These are phyloP conservation scores for Drosophila sproati DNA, from an alignment of 1,140 invertebrate species.

Conservation along the genomic window DNA sequence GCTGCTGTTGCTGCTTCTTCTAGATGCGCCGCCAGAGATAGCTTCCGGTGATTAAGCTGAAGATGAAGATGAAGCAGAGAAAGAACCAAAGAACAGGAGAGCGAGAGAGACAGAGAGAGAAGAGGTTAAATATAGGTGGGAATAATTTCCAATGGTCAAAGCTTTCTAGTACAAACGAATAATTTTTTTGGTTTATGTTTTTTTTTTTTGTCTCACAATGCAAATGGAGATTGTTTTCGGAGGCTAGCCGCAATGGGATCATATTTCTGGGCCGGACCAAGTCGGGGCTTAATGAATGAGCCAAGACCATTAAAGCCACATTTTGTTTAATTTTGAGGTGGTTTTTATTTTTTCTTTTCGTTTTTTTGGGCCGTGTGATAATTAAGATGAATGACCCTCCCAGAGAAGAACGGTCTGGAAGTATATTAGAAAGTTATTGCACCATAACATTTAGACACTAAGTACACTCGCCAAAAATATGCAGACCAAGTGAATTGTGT, in stretches of 20 bases:
- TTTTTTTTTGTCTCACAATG: constrained; percentile 45
- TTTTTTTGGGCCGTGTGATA: constrained; percentile 67
- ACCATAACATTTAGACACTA: constrained; percentile 59
- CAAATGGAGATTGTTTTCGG: constrained; percentile 69
- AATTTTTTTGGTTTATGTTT: constrained; percentile 40
- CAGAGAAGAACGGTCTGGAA: constrained; percentile 3
- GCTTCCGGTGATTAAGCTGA: constrained; percentile 76
- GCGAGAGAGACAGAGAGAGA: neutral
- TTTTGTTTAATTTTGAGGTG: constrained; percentile 51
- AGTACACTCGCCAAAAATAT: neutral
- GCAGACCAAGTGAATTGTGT: neutral
- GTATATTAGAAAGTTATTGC: constrained; percentile 76
- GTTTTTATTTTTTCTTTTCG: constrained; percentile 35
- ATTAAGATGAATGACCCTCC: constrained; percentile 79
- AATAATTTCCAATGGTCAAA: constrained; percentile 66
- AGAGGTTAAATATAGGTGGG: constrained; percentile 66
- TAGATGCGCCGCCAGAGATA: constrained; percentile 59
- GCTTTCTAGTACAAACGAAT: constrained; percentile 64
- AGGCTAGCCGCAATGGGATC: constrained; percentile 52
- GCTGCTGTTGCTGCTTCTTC: constrained; percentile 37
- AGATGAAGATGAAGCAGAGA: constrained; percentile 25
- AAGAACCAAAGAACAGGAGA: constrained; percentile 15
- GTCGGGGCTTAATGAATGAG: constrained; percentile 68
- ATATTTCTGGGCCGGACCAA: constrained; percentile 30
- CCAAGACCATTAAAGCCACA: constrained; percentile 49